Evolutionary conservation across 2,797 vertebrate genomes (phyloP), one percentile per base, ranked within the genome.

Genomic region (Oreochromis mossambicus): DNA sequence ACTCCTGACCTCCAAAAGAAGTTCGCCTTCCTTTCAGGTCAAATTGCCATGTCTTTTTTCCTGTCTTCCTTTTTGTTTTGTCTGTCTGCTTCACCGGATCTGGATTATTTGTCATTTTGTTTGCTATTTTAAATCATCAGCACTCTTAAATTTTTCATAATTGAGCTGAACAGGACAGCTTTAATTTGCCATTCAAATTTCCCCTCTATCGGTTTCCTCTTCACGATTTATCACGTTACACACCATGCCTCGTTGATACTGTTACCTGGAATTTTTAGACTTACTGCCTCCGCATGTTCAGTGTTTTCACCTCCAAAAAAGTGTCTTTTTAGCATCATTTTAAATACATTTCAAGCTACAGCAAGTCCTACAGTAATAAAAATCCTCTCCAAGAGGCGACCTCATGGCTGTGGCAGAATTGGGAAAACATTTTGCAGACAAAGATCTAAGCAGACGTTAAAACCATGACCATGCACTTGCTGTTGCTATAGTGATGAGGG

Each of bases 11-110:
- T 99, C 93, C 97, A 93, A 95, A 99, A 97, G 91, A 96, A 97
- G 83, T 99, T 99, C 46, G 98, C 98, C 80, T 98, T 98, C 94
- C 96, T 99, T 32, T 98, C 98, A 91, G 98, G 98, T 99, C 90
- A 97, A 7, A 13, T 15, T 55, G 63, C 17, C 10, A 14, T 55
- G 10, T 80, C 17, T 82, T 4, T 70, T 7, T n/a, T 68, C 19
- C 19, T 78, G 26, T 51, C 54, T 29, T 50, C 5, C 12, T 56
- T 14, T 3, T 11, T 19, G 8, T 81, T 29, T 12, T 38, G 34
- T 75, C 73, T 56, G 15, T 24, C 13, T 36, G 17, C 13, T n/a
- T 77, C 36, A 10, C 36, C 0, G 0, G 43, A 26, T n/a, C n/a
- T 48, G 77, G 26, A 17, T 50, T 50, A 5, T 75, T 48, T 32